These are phyloP conservation scores for Lagocephalus sceleratus DNA, from an alignment of 2,797 vertebrate genomes.

Conservation along the genomic window DNA sequence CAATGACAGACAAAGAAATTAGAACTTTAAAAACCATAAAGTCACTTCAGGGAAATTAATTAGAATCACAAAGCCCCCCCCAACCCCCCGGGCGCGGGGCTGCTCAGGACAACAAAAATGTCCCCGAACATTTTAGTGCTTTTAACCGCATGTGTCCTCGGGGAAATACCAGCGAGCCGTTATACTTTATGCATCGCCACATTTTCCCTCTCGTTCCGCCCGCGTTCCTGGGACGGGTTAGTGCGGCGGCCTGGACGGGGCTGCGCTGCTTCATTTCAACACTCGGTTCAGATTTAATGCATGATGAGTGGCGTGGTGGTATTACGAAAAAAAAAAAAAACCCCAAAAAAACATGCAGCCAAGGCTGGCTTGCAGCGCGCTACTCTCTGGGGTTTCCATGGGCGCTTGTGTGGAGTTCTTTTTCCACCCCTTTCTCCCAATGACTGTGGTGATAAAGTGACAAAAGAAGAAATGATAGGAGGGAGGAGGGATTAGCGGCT, in stretches of 20 bases:
- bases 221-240: slow-evolving; percentile 37
- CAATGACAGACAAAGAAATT: slow-evolving; percentile 48
- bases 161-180: slow-evolving; percentile 63
- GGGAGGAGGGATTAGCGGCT: slow-evolving; percentile 47
- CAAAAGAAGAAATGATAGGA: slow-evolving; percentile 60
- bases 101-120: slow-evolving; percentile 47
- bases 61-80: slow-evolving; percentile 51
- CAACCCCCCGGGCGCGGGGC: slow-evolving; percentile 51
- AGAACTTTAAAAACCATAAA: slow-evolving; percentile 56
- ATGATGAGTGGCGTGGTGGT: slow-evolving; percentile 44
- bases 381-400: slow-evolving; percentile 22
- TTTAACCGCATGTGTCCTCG: slow-evolving; percentile 59
- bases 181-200: slow-evolving; percentile 66
- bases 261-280: slow-evolving; percentile 53
- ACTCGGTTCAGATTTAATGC: slow-evolving; percentile 43
- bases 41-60: slow-evolving; percentile 68
- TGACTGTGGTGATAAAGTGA: slow-evolving; percentile 66
- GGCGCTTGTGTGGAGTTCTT: slow-evolving; percentile 32
- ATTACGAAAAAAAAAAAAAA: not conserved
- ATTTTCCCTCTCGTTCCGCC: slow-evolving; percentile 44
- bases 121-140: slow-evolving; percentile 67
- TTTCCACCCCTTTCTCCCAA: slow-evolving; percentile 33
- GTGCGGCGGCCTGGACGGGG: slow-evolving; percentile 52
- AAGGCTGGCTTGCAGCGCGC: slow-evolving; percentile 36
- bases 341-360: slow-evolving; percentile 14